Percentiles rank a stretch among this genome's conserved stretches.
Conservation (phyloP, 92 coral and sea anemone species). For the Meandrina meandrites region DNA sequence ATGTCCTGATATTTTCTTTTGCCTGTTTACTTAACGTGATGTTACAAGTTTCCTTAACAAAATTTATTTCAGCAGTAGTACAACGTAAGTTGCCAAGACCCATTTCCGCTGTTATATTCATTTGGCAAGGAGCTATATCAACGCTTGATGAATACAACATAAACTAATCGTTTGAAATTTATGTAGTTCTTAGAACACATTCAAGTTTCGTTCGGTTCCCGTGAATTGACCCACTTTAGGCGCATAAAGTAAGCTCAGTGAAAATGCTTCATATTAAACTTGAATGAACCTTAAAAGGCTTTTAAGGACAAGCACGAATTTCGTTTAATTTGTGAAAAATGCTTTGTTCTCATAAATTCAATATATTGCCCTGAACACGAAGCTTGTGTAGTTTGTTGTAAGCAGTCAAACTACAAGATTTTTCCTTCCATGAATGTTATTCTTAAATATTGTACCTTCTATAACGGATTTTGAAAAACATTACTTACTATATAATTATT, state of each 20-base stretch:
- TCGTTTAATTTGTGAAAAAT: neutral
- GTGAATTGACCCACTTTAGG: neutral
- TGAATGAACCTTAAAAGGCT: neutral
- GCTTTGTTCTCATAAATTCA: neutral
- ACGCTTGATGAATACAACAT: neutral
- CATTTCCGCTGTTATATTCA: neutral
- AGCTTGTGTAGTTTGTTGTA: neutral
- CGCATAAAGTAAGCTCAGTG: neutral
- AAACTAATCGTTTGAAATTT: neutral
- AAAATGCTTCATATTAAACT: neutral
- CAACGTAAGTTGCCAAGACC: neutral
- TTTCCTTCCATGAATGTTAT: neutral
- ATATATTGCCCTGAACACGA: neutral
- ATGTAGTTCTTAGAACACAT: neutral
- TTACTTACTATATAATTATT: no score
- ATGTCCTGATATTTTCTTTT: neutral
- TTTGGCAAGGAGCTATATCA: neutral
- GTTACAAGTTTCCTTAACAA: constrained; percentile 1
- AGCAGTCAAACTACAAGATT: neutral
- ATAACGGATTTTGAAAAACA: neutral
- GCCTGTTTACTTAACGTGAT: neutral
- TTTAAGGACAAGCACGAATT: neutral
- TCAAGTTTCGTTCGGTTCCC: neutral
- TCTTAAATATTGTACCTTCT: neutral
- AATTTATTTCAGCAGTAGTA: neutral